Conservation (phyloP, 2,113 vertebrate species). For the Hystrix brachyura region DNA sequence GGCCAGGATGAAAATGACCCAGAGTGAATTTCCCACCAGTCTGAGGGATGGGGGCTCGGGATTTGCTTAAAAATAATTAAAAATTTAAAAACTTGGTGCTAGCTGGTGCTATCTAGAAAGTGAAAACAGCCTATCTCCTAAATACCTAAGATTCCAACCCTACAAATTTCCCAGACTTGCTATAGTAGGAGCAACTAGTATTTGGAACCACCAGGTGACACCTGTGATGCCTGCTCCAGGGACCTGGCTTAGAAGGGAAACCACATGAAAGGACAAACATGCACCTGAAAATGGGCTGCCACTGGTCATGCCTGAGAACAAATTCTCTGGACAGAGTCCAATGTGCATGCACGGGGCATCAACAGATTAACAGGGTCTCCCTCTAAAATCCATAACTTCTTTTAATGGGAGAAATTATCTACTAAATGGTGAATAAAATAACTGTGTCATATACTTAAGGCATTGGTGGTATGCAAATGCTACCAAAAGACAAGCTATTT, state of each 20-base stretch:
- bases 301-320: not conserved
- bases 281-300: not conserved
- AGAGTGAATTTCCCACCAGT: not conserved
- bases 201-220: not conserved
- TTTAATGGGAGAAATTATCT: constrained; percentile 65
- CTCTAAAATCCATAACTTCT: constrained; percentile 45
- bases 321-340: constrained; percentile 34
- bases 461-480: constrained; percentile 28
- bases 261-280: too few relatives aligned
- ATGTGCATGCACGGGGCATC: rapidly evolving
- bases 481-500: constrained; percentile 64
- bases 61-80: not conserved
- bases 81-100: not conserved
- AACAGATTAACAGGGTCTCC: not conserved
- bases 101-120: not conserved
- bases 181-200: not conserved
- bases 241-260: not conserved
- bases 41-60: not conserved
- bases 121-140: not conserved
- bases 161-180: not conserved
- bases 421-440: constrained; percentile 61
- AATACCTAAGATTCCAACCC: not conserved
- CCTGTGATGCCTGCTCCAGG: not conserved
- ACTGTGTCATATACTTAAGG: not conserved
- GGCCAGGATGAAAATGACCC: not conserved